Conservation (phyloP, 1,140 invertebrate species). For the Wiebesia pumilae region DNA sequence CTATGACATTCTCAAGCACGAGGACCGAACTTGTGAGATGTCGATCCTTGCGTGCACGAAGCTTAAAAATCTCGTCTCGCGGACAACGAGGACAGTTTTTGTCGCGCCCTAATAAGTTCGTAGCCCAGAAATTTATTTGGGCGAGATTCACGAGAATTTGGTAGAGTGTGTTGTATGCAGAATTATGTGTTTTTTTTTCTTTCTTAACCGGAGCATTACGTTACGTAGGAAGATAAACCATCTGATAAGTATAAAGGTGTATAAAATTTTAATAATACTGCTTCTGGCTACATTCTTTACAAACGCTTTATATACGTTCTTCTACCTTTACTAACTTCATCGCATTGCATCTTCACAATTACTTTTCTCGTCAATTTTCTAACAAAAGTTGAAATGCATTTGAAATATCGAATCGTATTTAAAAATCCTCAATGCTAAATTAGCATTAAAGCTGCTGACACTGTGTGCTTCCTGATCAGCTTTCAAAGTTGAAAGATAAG, state of each 20-base stretch:
- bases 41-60: neutral
- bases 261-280: neutral
- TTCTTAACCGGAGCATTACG: neutral
- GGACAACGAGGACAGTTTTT: neutral
- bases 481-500: no score
- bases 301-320: neutral
- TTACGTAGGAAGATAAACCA: neutral
- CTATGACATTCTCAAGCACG: neutral
- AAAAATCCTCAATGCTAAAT: no score
- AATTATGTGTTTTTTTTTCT: slow-evolving; percentile 10
- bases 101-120: neutral
- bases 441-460: no score
- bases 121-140: neutral
- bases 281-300: neutral
- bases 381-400: no score
- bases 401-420: no score
- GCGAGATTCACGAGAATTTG: neutral
- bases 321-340: neutral
- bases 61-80: neutral
- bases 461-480: no score
- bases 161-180: neutral
- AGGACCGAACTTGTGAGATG: neutral
- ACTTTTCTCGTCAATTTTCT: no score
- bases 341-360: neutral
- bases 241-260: neutral